phyloP scores from a whole-genome alignment of 2,888 invertebrate species.

The Clostera curtula region DNA sequence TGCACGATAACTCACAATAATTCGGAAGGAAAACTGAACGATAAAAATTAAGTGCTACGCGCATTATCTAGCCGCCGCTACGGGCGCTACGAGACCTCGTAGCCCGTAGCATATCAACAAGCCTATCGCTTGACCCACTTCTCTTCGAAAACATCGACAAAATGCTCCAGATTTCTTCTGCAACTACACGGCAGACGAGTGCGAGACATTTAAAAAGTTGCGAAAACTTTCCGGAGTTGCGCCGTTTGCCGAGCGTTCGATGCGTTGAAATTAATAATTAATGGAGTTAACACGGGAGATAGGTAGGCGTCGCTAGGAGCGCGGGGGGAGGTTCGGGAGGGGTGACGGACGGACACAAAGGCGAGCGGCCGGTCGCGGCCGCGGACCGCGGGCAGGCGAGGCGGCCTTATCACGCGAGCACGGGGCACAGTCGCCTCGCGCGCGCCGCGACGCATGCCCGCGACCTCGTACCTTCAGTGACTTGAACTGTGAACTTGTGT shows the following conservation, averaged over 20 bases:
- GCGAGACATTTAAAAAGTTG: constrained; percentile 53
- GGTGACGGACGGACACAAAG: constrained; percentile 70
- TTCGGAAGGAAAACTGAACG: constrained; percentile 10
- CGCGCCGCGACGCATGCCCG: constrained; percentile 54
- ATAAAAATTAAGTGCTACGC: constrained; percentile 25
- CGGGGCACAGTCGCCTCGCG: constrained; percentile 65
- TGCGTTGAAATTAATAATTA: constrained; percentile 52
- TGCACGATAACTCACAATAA: constrained; percentile 6
- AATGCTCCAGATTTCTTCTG: too few relatives aligned
- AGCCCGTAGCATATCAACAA: constrained; percentile 37
- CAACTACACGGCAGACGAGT: constrained; percentile 40
- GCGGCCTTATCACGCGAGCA: constrained; percentile 66
- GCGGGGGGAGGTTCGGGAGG: constrained; percentile 37
- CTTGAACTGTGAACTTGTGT: constrained; percentile 46
- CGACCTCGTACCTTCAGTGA: constrained; percentile 26
- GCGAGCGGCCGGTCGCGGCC: constrained; percentile 66
- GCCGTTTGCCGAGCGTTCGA: constrained; percentile 28
- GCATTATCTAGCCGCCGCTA: constrained; percentile 29
- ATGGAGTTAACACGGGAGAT: constrained; percentile 59
- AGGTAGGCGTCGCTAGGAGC: constrained; percentile 42
- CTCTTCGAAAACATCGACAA: too few relatives aligned
- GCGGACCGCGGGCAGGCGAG: constrained; percentile 53
- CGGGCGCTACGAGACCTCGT: constrained; percentile 35
- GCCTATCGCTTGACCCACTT: constrained; percentile 16
- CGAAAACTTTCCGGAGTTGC: constrained; percentile 29